phyloP scores from a whole-genome alignment of 2,797 vertebrate genomes.

The Valencia hispanica region DNA sequence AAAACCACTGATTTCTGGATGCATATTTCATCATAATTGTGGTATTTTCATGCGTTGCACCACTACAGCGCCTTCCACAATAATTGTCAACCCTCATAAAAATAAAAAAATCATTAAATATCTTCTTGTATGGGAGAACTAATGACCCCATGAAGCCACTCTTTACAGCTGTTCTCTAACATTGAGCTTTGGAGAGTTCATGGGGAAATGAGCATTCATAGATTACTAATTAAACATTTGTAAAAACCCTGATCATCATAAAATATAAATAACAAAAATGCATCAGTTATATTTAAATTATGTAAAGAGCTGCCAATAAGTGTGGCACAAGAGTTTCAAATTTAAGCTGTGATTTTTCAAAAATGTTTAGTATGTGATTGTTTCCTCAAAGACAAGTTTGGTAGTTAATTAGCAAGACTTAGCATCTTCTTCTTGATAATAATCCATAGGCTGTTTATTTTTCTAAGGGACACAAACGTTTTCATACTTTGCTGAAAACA shows the following conservation, averaged over 20 bases:
- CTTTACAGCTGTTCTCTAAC: not conserved
- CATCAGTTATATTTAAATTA: not conserved
- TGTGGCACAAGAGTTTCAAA: not conserved
- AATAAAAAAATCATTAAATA: not conserved
- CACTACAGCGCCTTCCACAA: not conserved
- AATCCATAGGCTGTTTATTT: not conserved
- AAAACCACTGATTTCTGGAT: not conserved
- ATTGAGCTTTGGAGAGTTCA: not conserved
- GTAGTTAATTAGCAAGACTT: not conserved
- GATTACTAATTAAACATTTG: not conserved
- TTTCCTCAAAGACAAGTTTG: not conserved
- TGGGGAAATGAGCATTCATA: not conserved
- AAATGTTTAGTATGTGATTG: not conserved
- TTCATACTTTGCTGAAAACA: not conserved
- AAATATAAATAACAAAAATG: not conserved
- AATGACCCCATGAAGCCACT: not conserved
- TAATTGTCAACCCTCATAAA: not conserved
- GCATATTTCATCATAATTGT: not conserved
- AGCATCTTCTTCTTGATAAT: too few relatives aligned
- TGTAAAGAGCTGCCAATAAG: not conserved
- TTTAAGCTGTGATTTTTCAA: not conserved
- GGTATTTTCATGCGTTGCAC: not conserved
- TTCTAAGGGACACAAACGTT: not conserved
- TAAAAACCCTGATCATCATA: not conserved
- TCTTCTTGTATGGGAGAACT: not conserved